Evolutionary conservation across 2,113 vertebrate genomes (phyloP).

Genomic region (Phyllopteryx taeniolatus): DNA sequence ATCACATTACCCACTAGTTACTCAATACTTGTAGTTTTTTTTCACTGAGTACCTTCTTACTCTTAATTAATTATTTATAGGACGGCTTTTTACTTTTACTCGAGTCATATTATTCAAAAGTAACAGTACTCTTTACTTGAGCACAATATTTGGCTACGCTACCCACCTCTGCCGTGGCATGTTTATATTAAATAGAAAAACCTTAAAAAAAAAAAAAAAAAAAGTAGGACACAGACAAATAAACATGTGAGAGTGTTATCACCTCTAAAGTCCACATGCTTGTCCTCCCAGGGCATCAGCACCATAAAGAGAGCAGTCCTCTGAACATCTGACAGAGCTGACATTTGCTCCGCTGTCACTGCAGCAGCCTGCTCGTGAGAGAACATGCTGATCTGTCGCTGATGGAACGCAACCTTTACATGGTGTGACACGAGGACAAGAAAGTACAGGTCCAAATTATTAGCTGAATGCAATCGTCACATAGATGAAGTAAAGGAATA

Average conservation of each 20-base stretch:
- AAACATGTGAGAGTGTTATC: slow-evolving; percentile 5
- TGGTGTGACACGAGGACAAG: not conserved
- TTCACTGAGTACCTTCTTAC: too few relatives aligned
- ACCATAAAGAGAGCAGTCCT: slow-evolving; percentile 72
- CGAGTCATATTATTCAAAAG: too few relatives aligned
- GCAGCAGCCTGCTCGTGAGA: slow-evolving; percentile 76
- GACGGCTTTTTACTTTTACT: too few relatives aligned
- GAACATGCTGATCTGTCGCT: slow-evolving; percentile 71
- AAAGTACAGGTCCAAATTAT: not conserved
- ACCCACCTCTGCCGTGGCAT: not conserved
- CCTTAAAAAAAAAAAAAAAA: too few relatives aligned
- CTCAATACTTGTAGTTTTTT: too few relatives aligned
- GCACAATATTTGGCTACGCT: too few relatives aligned
- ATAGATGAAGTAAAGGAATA: not conserved
- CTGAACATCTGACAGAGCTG: slow-evolving; percentile 59
- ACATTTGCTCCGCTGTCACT: slow-evolving; percentile 63
- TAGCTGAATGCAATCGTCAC: not conserved
- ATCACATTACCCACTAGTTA: too few relatives aligned
- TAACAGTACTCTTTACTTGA: too few relatives aligned
- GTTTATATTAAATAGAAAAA: not conserved
- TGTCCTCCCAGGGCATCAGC: slow-evolving; percentile 69
- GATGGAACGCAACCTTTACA: slow-evolving; percentile 72
- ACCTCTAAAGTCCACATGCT: slow-evolving; percentile 69
- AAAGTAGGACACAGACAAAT: not conserved
- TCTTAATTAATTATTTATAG: too few relatives aligned